These are phyloP conservation scores for Ectemnius lituratus DNA, from an alignment of 2,888 invertebrate species.

Conservation along the genomic window DNA sequence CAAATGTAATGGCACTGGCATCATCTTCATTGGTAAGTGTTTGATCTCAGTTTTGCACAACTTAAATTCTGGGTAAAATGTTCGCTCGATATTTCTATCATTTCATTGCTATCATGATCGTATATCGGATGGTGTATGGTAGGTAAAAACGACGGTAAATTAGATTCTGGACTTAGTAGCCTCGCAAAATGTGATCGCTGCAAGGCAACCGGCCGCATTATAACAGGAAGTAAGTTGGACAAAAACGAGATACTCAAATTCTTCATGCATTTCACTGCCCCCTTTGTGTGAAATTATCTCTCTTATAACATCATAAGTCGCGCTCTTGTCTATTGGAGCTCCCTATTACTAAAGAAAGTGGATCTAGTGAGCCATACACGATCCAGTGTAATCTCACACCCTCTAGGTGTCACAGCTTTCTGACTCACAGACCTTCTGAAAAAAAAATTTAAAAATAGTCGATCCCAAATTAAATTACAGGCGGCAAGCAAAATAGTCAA, in stretches of 20 bases:
- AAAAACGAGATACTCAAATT: conserved; percentile 34
- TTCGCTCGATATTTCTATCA: conserved; percentile 65
- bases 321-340: no score
- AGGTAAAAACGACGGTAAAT: conserved; percentile 77
- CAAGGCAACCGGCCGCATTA: conserved; percentile 77
- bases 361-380: conserved; percentile 44
- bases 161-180: conserved; percentile 76
- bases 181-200: conserved; percentile 76
- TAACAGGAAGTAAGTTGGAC: conserved; percentile 77
- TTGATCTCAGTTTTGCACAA: not conserved
- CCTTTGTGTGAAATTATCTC: no score
- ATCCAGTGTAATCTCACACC: conserved; percentile 46
- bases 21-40: conserved; percentile 85
- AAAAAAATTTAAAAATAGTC: conserved; percentile 69
- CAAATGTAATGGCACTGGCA: conserved; percentile 93
- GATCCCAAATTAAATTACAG: conserved; percentile 72
- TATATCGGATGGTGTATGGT: conserved; percentile 76
- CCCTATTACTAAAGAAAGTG: conserved; percentile 6
- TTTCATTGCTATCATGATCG: conserved; percentile 76
- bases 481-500: conserved; percentile 77
- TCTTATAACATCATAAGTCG: no score
- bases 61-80: conserved; percentile 52
- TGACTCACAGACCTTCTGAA: conserved; percentile 73
- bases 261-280: no score
- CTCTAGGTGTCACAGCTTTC: conserved; percentile 20